Percentiles rank a stretch among this genome's conserved stretches.
These are phyloP conservation scores for Drymonia ruficornis DNA, from an alignment of 2,888 invertebrate species.

Conservation along the genomic window DNA sequence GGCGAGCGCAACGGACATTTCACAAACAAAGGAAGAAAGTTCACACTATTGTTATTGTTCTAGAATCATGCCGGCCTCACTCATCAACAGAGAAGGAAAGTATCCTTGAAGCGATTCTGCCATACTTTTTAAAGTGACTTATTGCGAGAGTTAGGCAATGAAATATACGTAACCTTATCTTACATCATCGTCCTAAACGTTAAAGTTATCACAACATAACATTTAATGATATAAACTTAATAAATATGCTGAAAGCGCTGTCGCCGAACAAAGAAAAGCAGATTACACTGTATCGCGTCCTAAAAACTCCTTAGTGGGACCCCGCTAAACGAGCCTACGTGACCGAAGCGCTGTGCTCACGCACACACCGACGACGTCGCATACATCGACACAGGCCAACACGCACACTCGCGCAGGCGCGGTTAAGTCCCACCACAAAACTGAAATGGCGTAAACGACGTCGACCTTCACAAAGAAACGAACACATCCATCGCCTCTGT, in stretches of 20 bases:
- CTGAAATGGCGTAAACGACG: slow-evolving; percentile 55
- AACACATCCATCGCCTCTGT: slow-evolving; percentile 64
- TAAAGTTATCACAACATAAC: background rate
- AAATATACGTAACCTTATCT: background rate
- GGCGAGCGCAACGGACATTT: slow-evolving; percentile 54
- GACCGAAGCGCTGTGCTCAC: slow-evolving; percentile 73
- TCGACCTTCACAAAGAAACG: slow-evolving; percentile 81
- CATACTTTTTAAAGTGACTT: background rate
- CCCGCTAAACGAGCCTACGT: slow-evolving; percentile 75
- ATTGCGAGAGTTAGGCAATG: background rate
- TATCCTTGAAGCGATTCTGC: background rate
- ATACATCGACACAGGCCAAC: slow-evolving; percentile 46
- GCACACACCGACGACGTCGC: slow-evolving; percentile 52
- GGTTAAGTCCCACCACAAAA: slow-evolving; percentile 58
- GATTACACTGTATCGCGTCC: slow-evolving; percentile 52
- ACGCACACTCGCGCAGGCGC: slow-evolving; percentile 61
- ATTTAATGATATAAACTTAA: background rate
- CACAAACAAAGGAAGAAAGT: slow-evolving; percentile 6
- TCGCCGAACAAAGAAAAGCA: slow-evolving; percentile 55
- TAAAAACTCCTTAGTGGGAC: slow-evolving; percentile 55
- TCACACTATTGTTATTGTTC: background rate
- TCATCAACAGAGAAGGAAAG: background rate
- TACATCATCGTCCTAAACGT: background rate
- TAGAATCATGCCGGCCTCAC: background rate
- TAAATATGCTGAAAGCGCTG: slow-evolving; percentile 16